These are phyloP conservation scores for Otus scops DNA, from an alignment of 2,797 vertebrate species.

Conservation along the genomic window DNA sequence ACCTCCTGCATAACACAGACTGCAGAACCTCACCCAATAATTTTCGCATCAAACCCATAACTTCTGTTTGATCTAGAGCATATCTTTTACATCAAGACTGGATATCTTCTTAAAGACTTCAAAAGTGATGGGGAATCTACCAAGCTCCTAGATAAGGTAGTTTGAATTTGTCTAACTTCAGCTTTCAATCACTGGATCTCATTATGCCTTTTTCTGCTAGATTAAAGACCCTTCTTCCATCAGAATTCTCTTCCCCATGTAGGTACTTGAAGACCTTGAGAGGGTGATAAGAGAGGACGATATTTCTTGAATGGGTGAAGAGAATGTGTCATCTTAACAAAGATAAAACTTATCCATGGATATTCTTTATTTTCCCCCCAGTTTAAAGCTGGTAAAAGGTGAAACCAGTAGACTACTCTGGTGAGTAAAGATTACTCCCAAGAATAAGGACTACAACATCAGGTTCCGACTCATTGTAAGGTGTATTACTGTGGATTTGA, in stretches of 20 bases:
- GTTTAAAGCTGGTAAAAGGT: conserved; percentile 65
- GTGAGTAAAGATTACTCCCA: conserved; percentile 30
- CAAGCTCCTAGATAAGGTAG: conserved; percentile 65
- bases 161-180: conserved; percentile 71
- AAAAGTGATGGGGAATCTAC: conserved; percentile 69
- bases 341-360: conserved; percentile 38
- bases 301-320: conserved; percentile 55
- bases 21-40: conserved; percentile 69
- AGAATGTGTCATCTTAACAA: conserved; percentile 62
- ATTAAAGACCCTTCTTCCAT: conserved; percentile 66
- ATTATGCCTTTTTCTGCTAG: conserved; percentile 68
- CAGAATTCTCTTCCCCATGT: conserved; percentile 62
- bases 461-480: neutral
- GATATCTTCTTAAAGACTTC: conserved; percentile 69
- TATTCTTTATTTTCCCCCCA: conserved; percentile 33
- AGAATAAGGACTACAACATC: conserved; percentile 4
- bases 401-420: conserved; percentile 27
- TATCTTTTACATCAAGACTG: conserved; percentile 71
- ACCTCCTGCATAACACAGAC: conserved; percentile 68
- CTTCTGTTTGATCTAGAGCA: conserved; percentile 65
- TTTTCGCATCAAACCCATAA: conserved; percentile 70
- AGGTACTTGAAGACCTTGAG: conserved; percentile 66
- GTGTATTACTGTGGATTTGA: neutral
- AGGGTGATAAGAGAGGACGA: conserved; percentile 57
- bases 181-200: conserved; percentile 67